phyloP scores from a whole-genome alignment of 2,797 vertebrate genomes.

The Poeciliopsis turneri region DNA sequence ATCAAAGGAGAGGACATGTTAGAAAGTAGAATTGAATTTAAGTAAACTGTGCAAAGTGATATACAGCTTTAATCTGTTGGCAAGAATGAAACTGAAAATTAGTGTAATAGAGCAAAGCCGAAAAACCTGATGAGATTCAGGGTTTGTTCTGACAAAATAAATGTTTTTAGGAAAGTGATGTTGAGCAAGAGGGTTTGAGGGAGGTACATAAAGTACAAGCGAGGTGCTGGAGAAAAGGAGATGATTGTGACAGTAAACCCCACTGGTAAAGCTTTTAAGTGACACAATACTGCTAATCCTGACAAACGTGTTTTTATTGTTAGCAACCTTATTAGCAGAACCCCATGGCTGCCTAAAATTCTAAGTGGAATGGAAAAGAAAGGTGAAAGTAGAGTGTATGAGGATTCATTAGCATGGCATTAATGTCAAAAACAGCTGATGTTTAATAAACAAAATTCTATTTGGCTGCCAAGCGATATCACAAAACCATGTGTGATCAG shows the following conservation, averaged over 20 bases:
- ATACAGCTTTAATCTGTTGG: conserved; percentile 35
- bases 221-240: conserved; percentile 33
- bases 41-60: conserved; percentile 31
- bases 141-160: conserved; percentile 42
- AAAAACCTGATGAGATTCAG: conserved; percentile 52
- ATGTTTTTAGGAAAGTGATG: conserved; percentile 43
- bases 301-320: conserved; percentile 53
- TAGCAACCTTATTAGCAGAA: conserved; percentile 30
- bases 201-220: conserved; percentile 10
- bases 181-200: not conserved
- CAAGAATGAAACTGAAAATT: conserved; percentile 38
- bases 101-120: conserved; percentile 16
- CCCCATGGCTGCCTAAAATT: conserved; percentile 37
- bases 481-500: conserved; percentile 24
- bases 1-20: conserved; percentile 22
- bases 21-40: conserved; percentile 39
- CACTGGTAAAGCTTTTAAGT: conserved; percentile 38
- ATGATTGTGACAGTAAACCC: conserved; percentile 23
- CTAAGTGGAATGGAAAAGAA: conserved; percentile 44
- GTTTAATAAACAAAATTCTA: conserved; percentile 53
- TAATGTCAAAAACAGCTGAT: conserved; percentile 57
- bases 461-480: conserved; percentile 41
- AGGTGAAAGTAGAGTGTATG: conserved; percentile 55
- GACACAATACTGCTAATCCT: conserved; percentile 57
- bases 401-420: conserved; percentile 64